Base-by-base conservation (phyloP, 2,797 vertebrate genomes). In the Limosa lapponica region DNA sequence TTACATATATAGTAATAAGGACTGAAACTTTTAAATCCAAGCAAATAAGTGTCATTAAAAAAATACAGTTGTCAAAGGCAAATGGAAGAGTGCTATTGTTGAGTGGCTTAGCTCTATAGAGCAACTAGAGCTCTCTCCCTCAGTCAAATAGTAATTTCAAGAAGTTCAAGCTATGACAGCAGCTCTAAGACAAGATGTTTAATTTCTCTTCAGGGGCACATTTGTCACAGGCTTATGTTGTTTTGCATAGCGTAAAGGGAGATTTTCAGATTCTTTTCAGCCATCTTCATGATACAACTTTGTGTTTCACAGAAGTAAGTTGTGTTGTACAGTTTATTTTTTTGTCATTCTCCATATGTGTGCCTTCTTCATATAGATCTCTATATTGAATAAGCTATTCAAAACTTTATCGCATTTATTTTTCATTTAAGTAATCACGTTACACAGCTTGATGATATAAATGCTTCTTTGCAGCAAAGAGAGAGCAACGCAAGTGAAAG, bases 161-260 rank as follows among this genome's bases (percentile, higher is more conserved):
- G 36, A 87, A 86, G 80, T 96, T 91, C 75, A 49, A 41, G 30
- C 55, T 62, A 39, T 70, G 54, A 87, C 80, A 95, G 80, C 58
- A 87, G 51, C 73, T 95, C 51, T 80, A 75, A 93, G 89, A 88
- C 77, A 91, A 91, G 80, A 88, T 73, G 64, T 70, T 95, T 93
- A 79, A 93, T 92, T 95, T 90, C 48, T 94, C 91, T 95, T 95
- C 52, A 55, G 95, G 85, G 93, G 48, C 66, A 48, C n/a, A 57
- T 94, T 95, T 84, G 71, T 94, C 70, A 66, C 51, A 72, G 36
- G 17, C 82, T 94, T 62, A 32, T 2, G 1, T 48, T 77, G 44
- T 65, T 93, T 93, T 96, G 14, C 39, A 55, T 59, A 43, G 41
- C 64, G 11, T 54, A 86, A 84, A 77, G 39, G 36, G 43, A 72